Conservation (phyloP, 2,797 vertebrate species). For the Gambelia wislizenii region DNA sequence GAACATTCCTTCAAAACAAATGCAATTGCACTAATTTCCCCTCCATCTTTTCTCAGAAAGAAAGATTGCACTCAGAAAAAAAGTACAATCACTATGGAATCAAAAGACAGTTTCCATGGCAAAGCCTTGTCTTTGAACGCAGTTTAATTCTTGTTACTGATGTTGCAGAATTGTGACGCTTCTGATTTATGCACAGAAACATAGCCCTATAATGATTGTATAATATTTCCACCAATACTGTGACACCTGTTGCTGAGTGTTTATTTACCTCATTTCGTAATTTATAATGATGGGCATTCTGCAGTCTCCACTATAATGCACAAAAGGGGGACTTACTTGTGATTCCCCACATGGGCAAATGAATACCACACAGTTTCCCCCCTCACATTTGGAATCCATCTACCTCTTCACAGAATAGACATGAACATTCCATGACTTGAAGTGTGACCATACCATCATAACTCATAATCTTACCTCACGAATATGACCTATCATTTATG, state of each 20-base stretch:
- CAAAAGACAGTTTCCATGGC: neutral
- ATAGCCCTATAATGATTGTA: neutral
- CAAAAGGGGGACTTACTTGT: neutral
- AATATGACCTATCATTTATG: neutral
- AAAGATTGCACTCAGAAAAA: neutral
- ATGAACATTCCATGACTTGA: neutral
- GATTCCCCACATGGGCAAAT: neutral
- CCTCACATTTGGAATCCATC: neutral
- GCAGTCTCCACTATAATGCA: neutral
- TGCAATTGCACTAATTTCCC: neutral
- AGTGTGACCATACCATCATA: neutral
- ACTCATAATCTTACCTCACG: neutral
- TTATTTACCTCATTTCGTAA: neutral
- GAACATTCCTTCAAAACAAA: neutral
- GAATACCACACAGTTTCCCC: neutral
- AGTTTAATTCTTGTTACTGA: neutral
- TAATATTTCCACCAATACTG: neutral
- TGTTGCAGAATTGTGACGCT: neutral
- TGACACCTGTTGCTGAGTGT: neutral
- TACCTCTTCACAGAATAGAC: neutral
- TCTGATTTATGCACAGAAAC: neutral
- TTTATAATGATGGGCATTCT: neutral
- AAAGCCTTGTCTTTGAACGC: neutral
- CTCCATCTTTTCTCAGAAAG: neutral
- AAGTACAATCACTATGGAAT: neutral